A percentile compares a stretch with the other conserved stretches of the same genome.
These are phyloP conservation scores for Channa argus DNA, from an alignment of 2,113 vertebrate genomes.

Conservation along the genomic window DNA sequence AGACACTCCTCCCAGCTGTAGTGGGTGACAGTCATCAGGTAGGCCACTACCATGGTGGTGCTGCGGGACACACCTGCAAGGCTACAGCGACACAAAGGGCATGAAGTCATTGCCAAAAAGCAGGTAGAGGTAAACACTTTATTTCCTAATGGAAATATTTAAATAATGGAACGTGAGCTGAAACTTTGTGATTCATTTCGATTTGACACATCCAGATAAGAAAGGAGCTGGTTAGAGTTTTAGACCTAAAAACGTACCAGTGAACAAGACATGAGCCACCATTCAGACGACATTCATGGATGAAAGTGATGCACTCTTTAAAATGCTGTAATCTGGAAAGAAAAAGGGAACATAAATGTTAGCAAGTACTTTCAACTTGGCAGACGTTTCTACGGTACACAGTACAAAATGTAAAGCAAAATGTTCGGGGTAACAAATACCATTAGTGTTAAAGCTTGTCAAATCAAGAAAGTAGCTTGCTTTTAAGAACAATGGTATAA, in stretches of 20 bases:
- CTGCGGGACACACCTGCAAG: conserved; percentile 93
- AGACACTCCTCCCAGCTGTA: conserved; percentile 89
- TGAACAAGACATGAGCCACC: conserved; percentile 91
- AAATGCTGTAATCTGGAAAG: conserved; percentile 88
- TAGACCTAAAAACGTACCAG: conserved; percentile 82
- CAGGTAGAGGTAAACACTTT: not conserved
- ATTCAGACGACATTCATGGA: conserved; percentile 88
- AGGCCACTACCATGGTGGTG: conserved; percentile 90
- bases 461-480: conserved; percentile 11
- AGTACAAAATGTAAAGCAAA: not conserved
- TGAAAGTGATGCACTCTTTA: conserved; percentile 89
- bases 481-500: conserved; percentile 1
- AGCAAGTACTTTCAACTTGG: not conserved
- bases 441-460: not conserved
- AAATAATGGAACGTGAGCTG: too few species aligned
- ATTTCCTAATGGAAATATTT: not conserved
- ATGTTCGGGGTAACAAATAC: not conserved
- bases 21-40: conserved; percentile 91
- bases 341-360: conserved; percentile 21
- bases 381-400: not conserved
- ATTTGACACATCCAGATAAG: not conserved
- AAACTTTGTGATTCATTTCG: too few species aligned
- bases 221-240: conserved; percentile 1
- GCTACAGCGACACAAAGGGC: conserved; percentile 69
- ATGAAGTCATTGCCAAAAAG: not conserved